Base-by-base conservation (phyloP, 1,140 invertebrate genomes). In the Heliconius himera region DNA sequence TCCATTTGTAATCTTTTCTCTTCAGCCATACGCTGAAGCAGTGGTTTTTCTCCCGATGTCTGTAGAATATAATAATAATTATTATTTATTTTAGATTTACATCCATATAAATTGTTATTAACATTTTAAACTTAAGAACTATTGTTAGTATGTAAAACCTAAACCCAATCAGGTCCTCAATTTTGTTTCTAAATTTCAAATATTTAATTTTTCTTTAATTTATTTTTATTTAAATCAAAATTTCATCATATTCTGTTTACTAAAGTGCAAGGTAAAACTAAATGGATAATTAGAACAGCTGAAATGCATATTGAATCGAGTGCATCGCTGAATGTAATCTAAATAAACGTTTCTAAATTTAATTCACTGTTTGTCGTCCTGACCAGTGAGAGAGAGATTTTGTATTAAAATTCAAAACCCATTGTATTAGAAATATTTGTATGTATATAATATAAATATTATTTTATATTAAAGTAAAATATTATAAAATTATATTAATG, bases 1-100 rank as follows among this genome's bases (percentile, higher is more conserved):
- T 98, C 97, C 97, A 98, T 97, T 94, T 98, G 97, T 85, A 98
- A 96, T 72, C 97, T 95, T 84, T 98, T 98, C 86, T 98, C 98
- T 93, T 99, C 98, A 1, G 98, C 98, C 97, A 99, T 98, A 78
- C 98, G 94, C 93, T 98, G 97, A 70, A 99, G 95, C 9, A 98
- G 91, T 1, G 97, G 97, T 89, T 97, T 98, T 26, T 97, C 96
- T 11, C 95, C 96, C 5, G 96, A 95, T 29, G 93, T 86, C 91
- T 93, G 85, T 49, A 91, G 90, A 81, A 72, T 72, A n/a, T 20
- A 38, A 29, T 60, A 22, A 54, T 54, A n/a, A 51, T 51, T 41
- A 41, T 9, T 41, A 29, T 29, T 29, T 29, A 29, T 29, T 29
- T 29, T 2, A 29, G 29, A 29, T 29, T 29, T 29, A 29, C 2